Conservation (phyloP, 2,888 invertebrate species). For the Eupithecia tripunctaria region DNA sequence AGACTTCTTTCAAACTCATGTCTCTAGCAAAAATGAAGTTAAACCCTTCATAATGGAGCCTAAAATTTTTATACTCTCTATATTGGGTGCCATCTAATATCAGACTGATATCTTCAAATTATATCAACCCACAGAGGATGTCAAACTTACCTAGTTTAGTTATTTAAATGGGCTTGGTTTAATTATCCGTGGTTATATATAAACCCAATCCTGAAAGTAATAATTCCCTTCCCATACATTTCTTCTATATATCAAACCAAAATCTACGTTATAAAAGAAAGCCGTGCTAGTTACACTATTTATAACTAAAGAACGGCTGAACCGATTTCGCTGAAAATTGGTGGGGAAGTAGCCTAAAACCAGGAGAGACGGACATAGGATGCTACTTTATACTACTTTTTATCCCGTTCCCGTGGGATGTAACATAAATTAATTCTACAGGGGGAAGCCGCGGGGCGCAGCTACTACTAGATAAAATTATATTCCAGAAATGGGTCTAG, state of each 20-base stretch:
- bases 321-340: too few species aligned
- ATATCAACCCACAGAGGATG: background rate
- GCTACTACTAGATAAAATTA: slow-evolving; percentile 31
- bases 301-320: too few species aligned
- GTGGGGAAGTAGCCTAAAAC: too few species aligned
- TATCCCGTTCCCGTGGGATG: too few species aligned
- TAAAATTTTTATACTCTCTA: background rate
- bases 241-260: too few species aligned
- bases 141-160: background rate
- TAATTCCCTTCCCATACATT: background rate
- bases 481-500: slow-evolving; percentile 44
- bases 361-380: too few species aligned
- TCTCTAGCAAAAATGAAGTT: background rate
- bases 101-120: background rate
- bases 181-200: background rate
- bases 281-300: too few species aligned
- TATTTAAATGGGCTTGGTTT: background rate
- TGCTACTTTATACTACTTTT: too few species aligned
- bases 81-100: background rate
- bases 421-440: too few species aligned
- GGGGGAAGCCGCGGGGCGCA: too few species aligned
- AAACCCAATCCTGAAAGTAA: background rate
- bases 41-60: background rate
- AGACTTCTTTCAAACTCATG: background rate
- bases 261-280: too few species aligned